phyloP scores from a whole-genome alignment of 2,113 vertebrate genomes.

The Neogobius melanostomus region DNA sequence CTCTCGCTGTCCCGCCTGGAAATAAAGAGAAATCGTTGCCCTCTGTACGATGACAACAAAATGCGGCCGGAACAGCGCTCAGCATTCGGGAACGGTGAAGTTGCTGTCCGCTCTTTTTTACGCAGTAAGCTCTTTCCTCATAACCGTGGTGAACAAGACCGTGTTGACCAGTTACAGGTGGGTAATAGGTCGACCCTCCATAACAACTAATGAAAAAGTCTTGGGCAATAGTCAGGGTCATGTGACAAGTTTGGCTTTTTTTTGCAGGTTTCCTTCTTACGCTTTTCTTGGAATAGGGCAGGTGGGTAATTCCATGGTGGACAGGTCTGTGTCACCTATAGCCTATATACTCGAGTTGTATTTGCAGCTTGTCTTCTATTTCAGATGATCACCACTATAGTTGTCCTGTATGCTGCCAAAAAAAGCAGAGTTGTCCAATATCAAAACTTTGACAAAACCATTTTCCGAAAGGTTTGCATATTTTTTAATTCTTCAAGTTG shows the following conservation, averaged over 20 bases:
- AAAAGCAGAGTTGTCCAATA: constrained; percentile 62
- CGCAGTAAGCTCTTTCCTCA: constrained; percentile 83
- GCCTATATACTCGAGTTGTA: too few species aligned
- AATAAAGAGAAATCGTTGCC: too few species aligned
- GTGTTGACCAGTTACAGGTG: constrained; percentile 87
- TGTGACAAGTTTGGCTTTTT: background rate
- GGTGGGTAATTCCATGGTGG: constrained; percentile 46
- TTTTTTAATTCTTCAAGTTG: too few species aligned
- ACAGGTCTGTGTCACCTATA: too few species aligned
- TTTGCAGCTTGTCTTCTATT: background rate
- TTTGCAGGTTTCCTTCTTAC: constrained; percentile 76
- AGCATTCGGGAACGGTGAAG: constrained; percentile 36
- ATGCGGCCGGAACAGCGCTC: background rate
- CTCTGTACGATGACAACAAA: constrained; percentile 26
- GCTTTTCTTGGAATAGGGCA: constrained; percentile 74
- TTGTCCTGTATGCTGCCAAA: constrained; percentile 75
- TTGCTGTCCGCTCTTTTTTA: constrained; percentile 84
- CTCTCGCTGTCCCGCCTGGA: background rate
- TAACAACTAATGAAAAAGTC: background rate
- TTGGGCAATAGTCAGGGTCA: background rate
- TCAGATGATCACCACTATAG: constrained; percentile 74
- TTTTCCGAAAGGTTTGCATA: constrained; percentile 58
- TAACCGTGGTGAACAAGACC: constrained; percentile 88
- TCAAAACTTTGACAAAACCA: constrained; percentile 70
- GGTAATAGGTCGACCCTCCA: constrained; percentile 35